A percentile compares a stretch with the other conserved stretches of the same genome.
Evolutionary conservation across 2,888 invertebrate species (phyloP).

Genomic region (Polietes domitor): DNA sequence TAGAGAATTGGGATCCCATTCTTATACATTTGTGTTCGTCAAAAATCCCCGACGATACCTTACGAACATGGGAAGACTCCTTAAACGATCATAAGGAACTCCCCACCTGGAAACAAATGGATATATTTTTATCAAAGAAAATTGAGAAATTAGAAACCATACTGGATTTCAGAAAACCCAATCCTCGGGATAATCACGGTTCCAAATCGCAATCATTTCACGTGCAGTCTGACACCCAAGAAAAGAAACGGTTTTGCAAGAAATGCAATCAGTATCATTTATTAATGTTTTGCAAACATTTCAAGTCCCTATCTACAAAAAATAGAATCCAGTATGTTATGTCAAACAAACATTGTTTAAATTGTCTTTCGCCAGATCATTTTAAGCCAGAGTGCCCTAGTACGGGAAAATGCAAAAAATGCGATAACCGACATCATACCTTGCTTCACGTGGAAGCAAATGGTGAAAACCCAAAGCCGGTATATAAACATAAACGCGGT

Average conservation of each 20-base stretch:
- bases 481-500: too few relatives aligned
- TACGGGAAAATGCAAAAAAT: neutral
- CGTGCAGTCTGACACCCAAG: neutral
- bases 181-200: neutral
- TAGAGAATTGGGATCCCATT: neutral
- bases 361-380: slow-evolving; percentile 10
- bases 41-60: slow-evolving; percentile 23
- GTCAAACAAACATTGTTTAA: slow-evolving; percentile 28
- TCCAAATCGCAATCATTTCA: neutral
- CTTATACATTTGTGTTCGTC: neutral
- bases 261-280: slow-evolving; percentile 22
- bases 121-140: neutral
- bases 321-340: slow-evolving; percentile 6
- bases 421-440: neutral
- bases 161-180: neutral
- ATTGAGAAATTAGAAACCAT: slow-evolving; percentile 19
- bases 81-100: slow-evolving; percentile 6
- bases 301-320: neutral
- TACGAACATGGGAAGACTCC: slow-evolving; percentile 1
- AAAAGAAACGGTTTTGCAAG: neutral
- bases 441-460: slow-evolving; percentile 24
- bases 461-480: neutral
- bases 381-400: neutral
- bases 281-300: too few relatives aligned
- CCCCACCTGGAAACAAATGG: neutral